Base-by-base conservation (phyloP, 2,888 invertebrate genomes). In the Dynastes tityus region DNA sequence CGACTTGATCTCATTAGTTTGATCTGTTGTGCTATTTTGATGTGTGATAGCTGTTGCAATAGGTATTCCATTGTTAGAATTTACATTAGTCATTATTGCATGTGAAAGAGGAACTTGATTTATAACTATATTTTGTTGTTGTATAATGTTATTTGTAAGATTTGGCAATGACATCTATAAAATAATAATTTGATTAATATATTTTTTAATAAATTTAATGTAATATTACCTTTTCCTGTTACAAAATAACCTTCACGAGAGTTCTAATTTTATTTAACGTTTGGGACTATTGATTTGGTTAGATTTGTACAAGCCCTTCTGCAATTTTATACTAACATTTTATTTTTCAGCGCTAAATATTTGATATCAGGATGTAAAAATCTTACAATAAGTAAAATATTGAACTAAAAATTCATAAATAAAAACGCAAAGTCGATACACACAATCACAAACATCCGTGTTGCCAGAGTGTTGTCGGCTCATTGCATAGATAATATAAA, bases 11-110 rank as follows among this genome's bases (percentile, higher is more conserved):
- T 86, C 85, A 78, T 83, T 78, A 64, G 73, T 61, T 81, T 83
- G 84, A 76, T 83, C 84, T 71, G 80, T 80, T 53, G 80, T 73
- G 77, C 80, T 83, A 80, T 79, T 85, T 22, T 83, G 81, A 80
- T 87, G 86, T n/a, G 84, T 76, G 58, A 87, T 80, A 16, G 86
- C 84, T 64, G 86, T 86, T 8, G 84, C 85, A 40, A 87, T 83
- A 6, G 87, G 86, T 76, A 87, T 86, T 63, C 87, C 85, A 82
- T 87, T 87, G 75, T 84, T 87, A 45, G 86, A 80, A 79, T 84
- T 86, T 27, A 87, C 86, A 80, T 85, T 87, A 11, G 87, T 85
- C 85, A 87, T 85, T 51, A 86, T 84, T 13, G 84, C 82, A 77
- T 86, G 86, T 4, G 84, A 80, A 8, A 86, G 78, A 27, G 85